These are phyloP conservation scores for Thymelicus lineola DNA, from an alignment of 2,888 invertebrate species.

Conservation along the genomic window DNA sequence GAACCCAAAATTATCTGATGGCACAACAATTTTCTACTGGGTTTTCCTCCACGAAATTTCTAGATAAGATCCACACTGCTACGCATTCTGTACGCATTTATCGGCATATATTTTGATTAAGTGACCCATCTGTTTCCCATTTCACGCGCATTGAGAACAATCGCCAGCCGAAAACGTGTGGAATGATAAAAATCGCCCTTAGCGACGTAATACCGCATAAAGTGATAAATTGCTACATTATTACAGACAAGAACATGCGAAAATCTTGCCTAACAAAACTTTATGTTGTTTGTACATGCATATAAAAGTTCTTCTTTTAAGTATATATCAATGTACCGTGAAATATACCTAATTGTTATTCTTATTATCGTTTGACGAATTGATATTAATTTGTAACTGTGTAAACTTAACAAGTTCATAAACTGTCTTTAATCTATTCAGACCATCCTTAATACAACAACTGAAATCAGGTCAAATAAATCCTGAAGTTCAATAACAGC, in stretches of 20 bases:
- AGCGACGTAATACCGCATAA: background rate
- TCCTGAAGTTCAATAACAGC: background rate
- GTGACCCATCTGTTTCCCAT: conserved; percentile 6
- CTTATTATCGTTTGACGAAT: no score
- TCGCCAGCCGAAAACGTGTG: background rate
- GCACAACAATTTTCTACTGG: no score
- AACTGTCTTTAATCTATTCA: no score
- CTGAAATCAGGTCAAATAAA: background rate
- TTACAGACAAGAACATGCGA: background rate
- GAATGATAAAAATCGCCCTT: background rate
- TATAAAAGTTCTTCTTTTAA: no score
- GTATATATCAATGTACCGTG: no score
- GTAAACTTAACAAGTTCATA: no score
- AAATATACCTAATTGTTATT: no score
- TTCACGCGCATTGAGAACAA: conserved; percentile 4
- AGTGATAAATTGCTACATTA: background rate
- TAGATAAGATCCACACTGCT: background rate
- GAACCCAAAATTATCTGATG: no score
- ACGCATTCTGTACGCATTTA: background rate
- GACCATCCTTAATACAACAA: background rate
- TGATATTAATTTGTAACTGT: no score
- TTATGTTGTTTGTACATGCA: no score
- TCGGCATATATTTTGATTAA: background rate
- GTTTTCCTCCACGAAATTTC: background rate
- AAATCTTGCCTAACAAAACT: background rate